These are phyloP conservation scores for Erebia ligea DNA, from an alignment of 2,888 invertebrate genomes.

Conservation along the genomic window DNA sequence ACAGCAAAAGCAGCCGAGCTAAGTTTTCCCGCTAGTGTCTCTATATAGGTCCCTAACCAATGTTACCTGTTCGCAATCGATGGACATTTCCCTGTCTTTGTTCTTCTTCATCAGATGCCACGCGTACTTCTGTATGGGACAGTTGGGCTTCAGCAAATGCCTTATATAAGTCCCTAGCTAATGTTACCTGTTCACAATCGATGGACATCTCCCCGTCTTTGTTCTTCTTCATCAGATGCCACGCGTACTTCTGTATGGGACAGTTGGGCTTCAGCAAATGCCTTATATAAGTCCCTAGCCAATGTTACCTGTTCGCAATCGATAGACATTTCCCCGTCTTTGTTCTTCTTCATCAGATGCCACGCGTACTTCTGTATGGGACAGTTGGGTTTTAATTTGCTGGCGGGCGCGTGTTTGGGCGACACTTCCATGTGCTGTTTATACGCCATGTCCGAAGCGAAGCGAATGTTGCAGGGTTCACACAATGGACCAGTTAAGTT, in stretches of 20 bases:
- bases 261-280: not conserved
- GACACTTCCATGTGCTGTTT: constrained; percentile 16
- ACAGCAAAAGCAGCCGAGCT: too few species aligned
- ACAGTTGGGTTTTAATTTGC: constrained; percentile 2
- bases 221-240: not conserved
- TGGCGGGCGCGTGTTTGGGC: constrained; percentile 1
- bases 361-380: constrained; percentile 6
- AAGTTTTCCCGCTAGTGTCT: too few species aligned
- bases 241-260: constrained; percentile 1
- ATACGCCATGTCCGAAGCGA: constrained; percentile 3
- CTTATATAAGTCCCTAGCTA: not conserved
- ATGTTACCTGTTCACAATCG: constrained; percentile 8
- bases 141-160: too few species aligned
- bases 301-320: constrained; percentile 12
- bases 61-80: constrained; percentile 6
- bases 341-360: not conserved
- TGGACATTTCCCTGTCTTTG: not conserved
- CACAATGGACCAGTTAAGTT: not conserved
- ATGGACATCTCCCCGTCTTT: not conserved
- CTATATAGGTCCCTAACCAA: not conserved
- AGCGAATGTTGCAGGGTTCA: constrained; percentile 11
- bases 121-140: too few species aligned
- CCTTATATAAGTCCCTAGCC: not conserved
- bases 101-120: not conserved
- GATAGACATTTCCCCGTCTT: not conserved